Evolutionary conservation across 2,113 vertebrate genomes (phyloP).

Genomic region (Chionomys nivalis): DNA sequence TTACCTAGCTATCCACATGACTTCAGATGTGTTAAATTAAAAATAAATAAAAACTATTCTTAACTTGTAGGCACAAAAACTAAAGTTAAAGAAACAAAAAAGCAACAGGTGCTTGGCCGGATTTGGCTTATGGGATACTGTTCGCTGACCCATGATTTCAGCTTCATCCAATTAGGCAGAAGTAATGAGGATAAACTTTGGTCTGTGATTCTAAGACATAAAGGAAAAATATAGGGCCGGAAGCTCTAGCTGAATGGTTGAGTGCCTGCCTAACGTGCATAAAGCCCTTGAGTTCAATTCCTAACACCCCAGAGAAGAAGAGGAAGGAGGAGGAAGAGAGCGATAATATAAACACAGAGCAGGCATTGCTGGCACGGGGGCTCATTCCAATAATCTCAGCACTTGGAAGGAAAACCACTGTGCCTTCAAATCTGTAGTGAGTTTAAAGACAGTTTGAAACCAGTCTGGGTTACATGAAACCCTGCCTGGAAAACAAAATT

Average conservation of each 20-base stretch:
- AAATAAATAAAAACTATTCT: constrained; percentile 44
- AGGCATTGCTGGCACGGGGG: background rate
- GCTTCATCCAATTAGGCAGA: background rate
- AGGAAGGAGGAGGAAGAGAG: background rate
- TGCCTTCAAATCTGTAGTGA: background rate
- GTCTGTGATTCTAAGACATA: background rate
- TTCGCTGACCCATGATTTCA: background rate
- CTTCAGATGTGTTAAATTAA: constrained; percentile 28
- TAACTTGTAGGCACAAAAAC: background rate
- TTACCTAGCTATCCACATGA: background rate
- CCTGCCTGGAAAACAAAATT: background rate
- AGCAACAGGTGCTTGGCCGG: background rate
- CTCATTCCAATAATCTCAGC: background rate
- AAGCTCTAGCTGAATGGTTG: background rate
- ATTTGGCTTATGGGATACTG: background rate
- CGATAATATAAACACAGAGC: accelerated
- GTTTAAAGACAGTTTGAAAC: background rate
- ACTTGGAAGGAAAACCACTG: background rate
- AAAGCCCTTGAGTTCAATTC: too few species aligned
- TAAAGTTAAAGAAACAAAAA: background rate
- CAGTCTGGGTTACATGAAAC: background rate
- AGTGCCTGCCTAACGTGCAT: background rate
- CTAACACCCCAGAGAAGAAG: background rate
- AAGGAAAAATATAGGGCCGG: background rate
- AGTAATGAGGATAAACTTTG: background rate